phyloP scores from a whole-genome alignment of 2,113 vertebrate species.

The Phoenicopterus ruber region DNA sequence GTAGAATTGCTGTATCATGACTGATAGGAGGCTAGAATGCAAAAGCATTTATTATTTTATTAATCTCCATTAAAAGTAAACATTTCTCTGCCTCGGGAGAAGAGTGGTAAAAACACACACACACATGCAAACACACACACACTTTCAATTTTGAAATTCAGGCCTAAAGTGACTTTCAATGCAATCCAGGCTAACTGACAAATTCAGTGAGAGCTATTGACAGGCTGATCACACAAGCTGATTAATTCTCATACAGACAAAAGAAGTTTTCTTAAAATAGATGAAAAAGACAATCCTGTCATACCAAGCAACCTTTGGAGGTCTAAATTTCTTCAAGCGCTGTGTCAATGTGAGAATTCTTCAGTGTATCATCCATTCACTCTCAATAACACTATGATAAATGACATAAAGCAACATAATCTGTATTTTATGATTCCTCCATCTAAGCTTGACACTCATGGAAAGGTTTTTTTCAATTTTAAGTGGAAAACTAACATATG shows the following conservation, averaged over 20 bases:
- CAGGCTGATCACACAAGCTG: background rate
- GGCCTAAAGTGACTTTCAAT: background rate
- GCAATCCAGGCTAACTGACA: background rate
- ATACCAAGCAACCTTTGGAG: background rate
- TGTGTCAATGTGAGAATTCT: background rate
- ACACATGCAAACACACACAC: background rate
- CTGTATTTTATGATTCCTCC: background rate
- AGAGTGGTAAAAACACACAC: background rate
- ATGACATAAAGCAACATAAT: background rate
- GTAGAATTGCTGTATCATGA: background rate
- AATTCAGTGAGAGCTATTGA: background rate
- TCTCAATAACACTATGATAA: background rate
- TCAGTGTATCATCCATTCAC: background rate
- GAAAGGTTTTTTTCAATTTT: conserved; percentile 4
- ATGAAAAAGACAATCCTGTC: background rate
- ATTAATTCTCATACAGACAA: background rate
- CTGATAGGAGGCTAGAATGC: background rate
- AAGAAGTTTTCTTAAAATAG: background rate
- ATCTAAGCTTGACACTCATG: background rate
- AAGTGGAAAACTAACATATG: background rate
- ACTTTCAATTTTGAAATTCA: background rate
- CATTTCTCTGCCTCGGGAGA: background rate
- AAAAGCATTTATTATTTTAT: background rate
- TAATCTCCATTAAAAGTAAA: background rate
- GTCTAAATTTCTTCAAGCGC: background rate